phyloP scores from a whole-genome alignment of 2,888 invertebrate genomes.

The Ophion costatus region DNA sequence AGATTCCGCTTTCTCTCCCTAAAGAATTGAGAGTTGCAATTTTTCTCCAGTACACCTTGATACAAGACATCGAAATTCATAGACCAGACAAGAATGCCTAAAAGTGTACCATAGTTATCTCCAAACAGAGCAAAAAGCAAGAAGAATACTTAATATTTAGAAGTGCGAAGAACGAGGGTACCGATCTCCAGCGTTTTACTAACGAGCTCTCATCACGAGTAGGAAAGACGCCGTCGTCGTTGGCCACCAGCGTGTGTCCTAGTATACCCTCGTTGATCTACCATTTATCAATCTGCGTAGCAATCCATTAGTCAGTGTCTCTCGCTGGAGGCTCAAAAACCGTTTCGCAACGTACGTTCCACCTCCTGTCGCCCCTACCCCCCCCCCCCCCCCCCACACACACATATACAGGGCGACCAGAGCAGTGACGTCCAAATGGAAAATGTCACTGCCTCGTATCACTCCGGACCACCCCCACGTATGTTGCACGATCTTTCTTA shows the following conservation, averaged over 20 bases:
- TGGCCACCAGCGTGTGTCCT: conserved; percentile 49
- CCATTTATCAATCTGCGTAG: conserved; percentile 77
- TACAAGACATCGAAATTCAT: not conserved
- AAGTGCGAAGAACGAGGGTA: conserved; percentile 10
- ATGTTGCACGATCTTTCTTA: too few species aligned
- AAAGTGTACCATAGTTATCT: not conserved
- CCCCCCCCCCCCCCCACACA: not conserved
- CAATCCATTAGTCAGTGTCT: conserved; percentile 78
- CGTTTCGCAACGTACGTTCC: conserved; percentile 65
- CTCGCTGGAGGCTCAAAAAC: conserved; percentile 73
- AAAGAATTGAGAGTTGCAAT: too few species aligned
- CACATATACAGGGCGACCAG: conserved; percentile 8
- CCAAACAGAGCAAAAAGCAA: not conserved
- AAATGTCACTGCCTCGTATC: too few species aligned
- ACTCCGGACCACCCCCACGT: too few species aligned
- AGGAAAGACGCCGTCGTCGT: conserved; percentile 55
- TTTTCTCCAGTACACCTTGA: too few species aligned
- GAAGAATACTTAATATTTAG: not conserved
- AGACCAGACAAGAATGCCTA: not conserved
- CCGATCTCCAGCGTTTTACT: conserved; percentile 46
- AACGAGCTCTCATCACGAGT: conserved; percentile 54
- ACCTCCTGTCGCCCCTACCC: conserved; percentile 35
- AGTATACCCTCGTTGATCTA: conserved; percentile 64
- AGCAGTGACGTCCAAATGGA: not conserved
- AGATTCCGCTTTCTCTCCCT: too few species aligned